phyloP scores from a whole-genome alignment of 2,888 invertebrate species.

The Chrysomela aeneicollis region DNA sequence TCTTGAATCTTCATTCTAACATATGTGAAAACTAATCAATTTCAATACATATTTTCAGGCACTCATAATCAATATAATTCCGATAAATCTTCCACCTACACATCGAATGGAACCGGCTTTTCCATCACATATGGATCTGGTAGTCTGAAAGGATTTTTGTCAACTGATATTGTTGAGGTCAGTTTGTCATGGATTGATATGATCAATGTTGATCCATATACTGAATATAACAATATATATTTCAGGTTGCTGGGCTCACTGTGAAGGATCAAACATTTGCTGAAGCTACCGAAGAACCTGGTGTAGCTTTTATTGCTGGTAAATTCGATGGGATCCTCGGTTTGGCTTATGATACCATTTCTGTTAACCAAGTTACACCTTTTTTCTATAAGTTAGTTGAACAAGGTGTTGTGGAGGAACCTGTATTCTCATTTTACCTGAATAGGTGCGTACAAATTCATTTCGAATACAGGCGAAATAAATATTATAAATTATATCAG shows the following conservation, averaged over 20 bases:
- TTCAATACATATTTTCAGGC: too few relatives aligned
- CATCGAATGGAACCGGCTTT: slow-evolving; percentile 89
- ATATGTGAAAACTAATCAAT: too few relatives aligned
- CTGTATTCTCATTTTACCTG: slow-evolving; percentile 91
- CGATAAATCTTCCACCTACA: slow-evolving; percentile 82
- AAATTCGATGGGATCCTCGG: slow-evolving; percentile 97
- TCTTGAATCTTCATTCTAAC: too few relatives aligned
- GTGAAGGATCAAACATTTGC: slow-evolving; percentile 87
- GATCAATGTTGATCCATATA: slow-evolving; percentile 39
- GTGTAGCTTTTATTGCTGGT: slow-evolving; percentile 90
- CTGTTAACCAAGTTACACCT: slow-evolving; percentile 85
- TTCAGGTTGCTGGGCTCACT: slow-evolving; percentile 76
- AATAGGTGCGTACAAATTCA: slow-evolving; percentile 73
- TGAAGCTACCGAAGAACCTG: slow-evolving; percentile 92
- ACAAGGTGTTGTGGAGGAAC: slow-evolving; percentile 72
- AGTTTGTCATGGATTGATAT: slow-evolving; percentile 59
- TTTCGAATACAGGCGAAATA: too few relatives aligned
- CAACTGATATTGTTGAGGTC: slow-evolving; percentile 86
- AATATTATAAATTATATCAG: too few relatives aligned
- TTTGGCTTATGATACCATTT: slow-evolving; percentile 83
- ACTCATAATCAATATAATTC: slow-evolving; percentile 96
- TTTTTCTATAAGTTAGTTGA: slow-evolving; percentile 88
- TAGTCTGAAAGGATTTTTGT: slow-evolving; percentile 93
- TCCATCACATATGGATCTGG: slow-evolving; percentile 96
- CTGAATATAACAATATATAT: background rate